These are phyloP conservation scores for Argopecten irradians DNA, from an alignment of 1,140 invertebrate species.

Conservation along the genomic window DNA sequence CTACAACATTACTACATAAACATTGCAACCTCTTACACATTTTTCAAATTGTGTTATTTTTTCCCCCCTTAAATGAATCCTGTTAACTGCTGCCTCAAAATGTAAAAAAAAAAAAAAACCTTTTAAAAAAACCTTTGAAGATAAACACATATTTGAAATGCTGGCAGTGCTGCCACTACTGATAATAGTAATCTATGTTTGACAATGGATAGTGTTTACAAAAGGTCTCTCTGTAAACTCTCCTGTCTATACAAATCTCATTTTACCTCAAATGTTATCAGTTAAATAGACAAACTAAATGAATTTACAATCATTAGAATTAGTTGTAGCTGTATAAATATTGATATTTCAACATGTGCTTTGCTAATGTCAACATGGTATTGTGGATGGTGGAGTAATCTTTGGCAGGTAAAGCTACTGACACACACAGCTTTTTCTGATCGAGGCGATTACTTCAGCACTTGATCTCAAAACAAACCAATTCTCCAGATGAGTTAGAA, in stretches of 20 bases:
- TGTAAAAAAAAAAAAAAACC: background rate
- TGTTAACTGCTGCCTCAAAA: background rate
- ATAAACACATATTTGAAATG: background rate
- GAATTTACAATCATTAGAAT: background rate
- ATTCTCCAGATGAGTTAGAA: too few species aligned
- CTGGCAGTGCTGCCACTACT: background rate
- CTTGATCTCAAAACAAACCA: background rate
- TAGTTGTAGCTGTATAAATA: background rate
- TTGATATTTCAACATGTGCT: background rate
- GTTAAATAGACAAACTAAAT: constrained; percentile 12
- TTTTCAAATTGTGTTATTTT: background rate
- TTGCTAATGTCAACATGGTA: background rate
- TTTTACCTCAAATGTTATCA: background rate
- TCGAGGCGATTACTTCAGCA: background rate
- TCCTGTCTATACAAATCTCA: background rate
- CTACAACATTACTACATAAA: background rate
- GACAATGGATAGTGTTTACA: background rate
- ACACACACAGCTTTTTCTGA: background rate
- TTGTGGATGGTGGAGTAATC: background rate
- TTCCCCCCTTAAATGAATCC: background rate
- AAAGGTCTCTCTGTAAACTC: background rate
- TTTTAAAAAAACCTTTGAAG: background rate
- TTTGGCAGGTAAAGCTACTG: background rate
- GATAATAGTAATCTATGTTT: background rate
- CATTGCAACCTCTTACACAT: background rate